phyloP scores from a whole-genome alignment of 2,797 vertebrate genomes.

The Numenius phaeopus region DNA sequence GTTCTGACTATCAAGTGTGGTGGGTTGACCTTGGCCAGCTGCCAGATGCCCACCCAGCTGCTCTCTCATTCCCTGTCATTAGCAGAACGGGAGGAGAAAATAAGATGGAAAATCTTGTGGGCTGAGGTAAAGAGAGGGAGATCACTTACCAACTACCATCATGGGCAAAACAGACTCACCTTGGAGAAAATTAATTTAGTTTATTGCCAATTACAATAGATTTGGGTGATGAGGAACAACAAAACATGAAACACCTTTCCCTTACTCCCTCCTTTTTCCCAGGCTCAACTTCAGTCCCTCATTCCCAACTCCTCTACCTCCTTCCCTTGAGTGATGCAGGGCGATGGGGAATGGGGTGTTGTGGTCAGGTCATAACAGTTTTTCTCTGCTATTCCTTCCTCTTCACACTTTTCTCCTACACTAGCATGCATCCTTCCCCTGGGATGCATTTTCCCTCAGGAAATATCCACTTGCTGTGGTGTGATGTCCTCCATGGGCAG shows the following conservation, averaged over 20 bases:
- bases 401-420: neutral
- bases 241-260: neutral
- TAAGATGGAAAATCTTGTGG: neutral
- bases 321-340: neutral
- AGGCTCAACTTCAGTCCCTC: neutral
- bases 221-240: neutral
- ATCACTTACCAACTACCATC: neutral
- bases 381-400: neutral
- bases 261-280: neutral
- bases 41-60: neutral
- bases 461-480: rapidly evolving
- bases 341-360: rapidly evolving
- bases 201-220: neutral
- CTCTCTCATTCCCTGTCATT: rapidly evolving
- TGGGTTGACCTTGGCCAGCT: neutral
- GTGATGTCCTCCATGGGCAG: neutral
- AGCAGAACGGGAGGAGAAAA: neutral
- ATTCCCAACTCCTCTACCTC: neutral
- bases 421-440: neutral
- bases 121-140: neutral
- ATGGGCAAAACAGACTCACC: neutral
- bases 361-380: neutral
- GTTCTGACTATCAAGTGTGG: neutral
- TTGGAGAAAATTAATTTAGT: neutral
- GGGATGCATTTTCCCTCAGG: neutral